These are phyloP conservation scores for Pseudorhombus dupliciocellatus DNA, from an alignment of 2,113 vertebrate genomes.

Conservation along the genomic window DNA sequence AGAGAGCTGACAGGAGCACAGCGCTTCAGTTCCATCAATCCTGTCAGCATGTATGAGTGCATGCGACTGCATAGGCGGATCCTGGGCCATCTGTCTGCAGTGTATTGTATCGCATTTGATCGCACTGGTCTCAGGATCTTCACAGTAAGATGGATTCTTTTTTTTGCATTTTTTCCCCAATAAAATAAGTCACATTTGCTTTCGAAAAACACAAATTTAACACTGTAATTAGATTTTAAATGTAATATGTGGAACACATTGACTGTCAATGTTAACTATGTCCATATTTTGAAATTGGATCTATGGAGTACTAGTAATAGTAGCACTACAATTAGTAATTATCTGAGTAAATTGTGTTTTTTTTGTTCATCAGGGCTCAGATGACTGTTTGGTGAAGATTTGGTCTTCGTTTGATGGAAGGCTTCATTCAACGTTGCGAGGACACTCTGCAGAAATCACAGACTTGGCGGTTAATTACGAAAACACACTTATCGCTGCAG, in stretches of 20 bases:
- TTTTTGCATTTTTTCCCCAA: background rate
- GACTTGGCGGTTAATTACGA: slow-evolving; percentile 98
- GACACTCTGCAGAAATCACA: slow-evolving; percentile 97
- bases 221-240: too few relatives aligned
- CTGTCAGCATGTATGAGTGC: slow-evolving; percentile 91
- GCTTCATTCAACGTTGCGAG: slow-evolving; percentile 91
- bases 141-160: slow-evolving; percentile 87
- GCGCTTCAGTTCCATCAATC: slow-evolving; percentile 88
- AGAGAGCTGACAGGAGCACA: slow-evolving; percentile 91
- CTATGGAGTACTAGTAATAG: too few relatives aligned
- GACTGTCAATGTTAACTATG: too few relatives aligned
- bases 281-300: too few relatives aligned
- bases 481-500: slow-evolving; percentile 96
- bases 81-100: slow-evolving; percentile 96
- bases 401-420: slow-evolving; percentile 97
- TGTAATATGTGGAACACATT: too few relatives aligned
- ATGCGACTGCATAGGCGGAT: slow-evolving; percentile 95
- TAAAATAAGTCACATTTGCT: too few relatives aligned
- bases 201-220: too few relatives aligned
- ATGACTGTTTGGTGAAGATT: slow-evolving; percentile 98
- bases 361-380: slow-evolving; percentile 87
- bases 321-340: too few relatives aligned
- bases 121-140: slow-evolving; percentile 97
- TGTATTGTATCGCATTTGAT: slow-evolving; percentile 99
- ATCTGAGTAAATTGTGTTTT: background rate